Conservation (phyloP, 2,797 vertebrate genomes). For the Protonibea diacanthus region DNA sequence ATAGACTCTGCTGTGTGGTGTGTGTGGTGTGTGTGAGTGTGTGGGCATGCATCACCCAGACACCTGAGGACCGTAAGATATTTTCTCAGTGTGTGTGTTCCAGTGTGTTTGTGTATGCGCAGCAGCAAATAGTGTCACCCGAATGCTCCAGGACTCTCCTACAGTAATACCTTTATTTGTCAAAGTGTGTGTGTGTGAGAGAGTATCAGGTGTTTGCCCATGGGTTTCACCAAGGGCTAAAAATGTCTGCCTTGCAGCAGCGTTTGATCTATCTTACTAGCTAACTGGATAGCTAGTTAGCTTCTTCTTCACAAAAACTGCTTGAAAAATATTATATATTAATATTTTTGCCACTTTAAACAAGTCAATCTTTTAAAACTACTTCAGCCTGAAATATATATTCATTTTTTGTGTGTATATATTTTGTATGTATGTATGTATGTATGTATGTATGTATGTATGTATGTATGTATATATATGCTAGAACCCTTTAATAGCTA, state of each 20-base stretch:
- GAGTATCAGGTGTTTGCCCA: constrained; percentile 49
- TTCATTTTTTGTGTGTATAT: no score
- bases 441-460: no score
- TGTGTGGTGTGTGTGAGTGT: constrained; percentile 2
- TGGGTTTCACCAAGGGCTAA: constrained; percentile 36
- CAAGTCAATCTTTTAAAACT: no score
- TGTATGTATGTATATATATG: no score
- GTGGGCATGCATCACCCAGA: constrained; percentile 13
- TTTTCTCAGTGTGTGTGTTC: constrained; percentile 7
- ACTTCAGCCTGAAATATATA: no score
- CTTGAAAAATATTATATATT: no score
- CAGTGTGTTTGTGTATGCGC: constrained; percentile 4
- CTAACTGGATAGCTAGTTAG: not conserved
- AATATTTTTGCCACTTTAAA: no score
- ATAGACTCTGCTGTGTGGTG: constrained; percentile 20
- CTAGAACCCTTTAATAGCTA: no score
- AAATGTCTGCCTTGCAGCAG: constrained; percentile 32
- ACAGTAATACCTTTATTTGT: constrained; percentile 20
- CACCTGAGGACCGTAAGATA: constrained; percentile 44
- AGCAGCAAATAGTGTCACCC: constrained; percentile 39
- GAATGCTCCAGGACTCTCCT: constrained; percentile 48
- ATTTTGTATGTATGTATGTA: no score
- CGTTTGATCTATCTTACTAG: not conserved
- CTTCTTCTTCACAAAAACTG: no score
- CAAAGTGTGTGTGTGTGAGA: not conserved